Conservation (phyloP, 1,140 invertebrate genomes). For the Eumeta japonica region DNA sequence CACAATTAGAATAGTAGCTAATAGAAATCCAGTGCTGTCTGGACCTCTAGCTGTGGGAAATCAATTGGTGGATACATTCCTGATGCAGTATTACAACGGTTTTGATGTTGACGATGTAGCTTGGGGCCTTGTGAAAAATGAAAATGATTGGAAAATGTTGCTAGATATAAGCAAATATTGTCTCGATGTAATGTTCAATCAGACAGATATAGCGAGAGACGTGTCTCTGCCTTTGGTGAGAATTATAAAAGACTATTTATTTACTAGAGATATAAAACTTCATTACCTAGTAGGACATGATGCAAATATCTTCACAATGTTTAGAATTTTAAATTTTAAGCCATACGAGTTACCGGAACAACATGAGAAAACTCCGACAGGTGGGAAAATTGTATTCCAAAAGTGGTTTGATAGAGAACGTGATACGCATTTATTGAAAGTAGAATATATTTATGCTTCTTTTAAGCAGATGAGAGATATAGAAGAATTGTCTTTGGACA, state of each 20-base stretch:
- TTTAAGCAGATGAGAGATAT: conserved; percentile 26
- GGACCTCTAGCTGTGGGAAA: conserved; percentile 33
- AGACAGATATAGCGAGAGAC: conserved; percentile 23
- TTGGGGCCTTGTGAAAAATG: conserved; percentile 27
- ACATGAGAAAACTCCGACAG: conserved; percentile 31
- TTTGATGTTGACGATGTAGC: conserved; percentile 24
- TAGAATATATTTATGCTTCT: conserved; percentile 34
- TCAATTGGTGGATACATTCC: conserved; percentile 29
- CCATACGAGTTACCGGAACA: conserved; percentile 25
- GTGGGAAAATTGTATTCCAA: conserved; percentile 41
- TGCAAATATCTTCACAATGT: conserved; percentile 30
- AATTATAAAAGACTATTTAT: conserved; percentile 25
- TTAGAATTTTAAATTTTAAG: conserved; percentile 27
- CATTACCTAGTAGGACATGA: conserved; percentile 34
- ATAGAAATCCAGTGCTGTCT: conserved; percentile 26
- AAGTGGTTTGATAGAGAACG: conserved; percentile 25
- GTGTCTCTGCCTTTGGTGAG: conserved; percentile 24
- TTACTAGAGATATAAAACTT: conserved; percentile 18
- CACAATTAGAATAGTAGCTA: conserved; percentile 19
- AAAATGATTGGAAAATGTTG: conserved; percentile 23
- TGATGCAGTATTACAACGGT: conserved; percentile 45
- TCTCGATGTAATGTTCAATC: conserved; percentile 29
- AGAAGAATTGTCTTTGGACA: conserved; percentile 17
- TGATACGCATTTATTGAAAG: conserved; percentile 22
- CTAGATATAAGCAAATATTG: conserved; percentile 29